phyloP scores from a whole-genome alignment of 2,888 invertebrate species.

The Tachina lurida region DNA sequence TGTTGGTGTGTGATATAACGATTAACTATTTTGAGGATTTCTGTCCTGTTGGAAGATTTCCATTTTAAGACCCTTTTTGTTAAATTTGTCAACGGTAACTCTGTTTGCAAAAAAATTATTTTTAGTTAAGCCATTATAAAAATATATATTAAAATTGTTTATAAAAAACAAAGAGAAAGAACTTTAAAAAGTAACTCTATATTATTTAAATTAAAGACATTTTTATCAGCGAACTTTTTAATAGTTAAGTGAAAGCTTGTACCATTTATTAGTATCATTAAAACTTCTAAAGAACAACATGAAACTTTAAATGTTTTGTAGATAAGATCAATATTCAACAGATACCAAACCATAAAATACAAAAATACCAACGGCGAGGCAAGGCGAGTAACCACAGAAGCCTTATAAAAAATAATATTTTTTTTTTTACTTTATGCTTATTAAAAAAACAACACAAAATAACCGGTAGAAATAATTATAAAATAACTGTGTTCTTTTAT shows the following conservation, averaged over 20 bases:
- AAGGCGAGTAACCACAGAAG: background rate
- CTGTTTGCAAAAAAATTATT: too few species aligned
- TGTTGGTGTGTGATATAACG: too few species aligned
- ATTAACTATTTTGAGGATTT: too few species aligned
- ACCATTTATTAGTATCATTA: background rate
- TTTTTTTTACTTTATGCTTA: background rate
- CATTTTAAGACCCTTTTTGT: too few species aligned
- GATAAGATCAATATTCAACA: slow-evolving; percentile 28
- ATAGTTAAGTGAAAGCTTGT: slow-evolving; percentile 31
- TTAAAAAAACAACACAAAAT: slow-evolving; percentile 29
- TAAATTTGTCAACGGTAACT: too few species aligned
- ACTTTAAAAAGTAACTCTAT: background rate
- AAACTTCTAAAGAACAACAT: slow-evolving; percentile 1
- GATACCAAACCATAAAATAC: slow-evolving; percentile 2
- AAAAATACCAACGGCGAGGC: background rate
- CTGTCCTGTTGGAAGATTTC: too few species aligned
- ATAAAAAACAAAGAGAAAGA: background rate
- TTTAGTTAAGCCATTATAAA: too few species aligned
- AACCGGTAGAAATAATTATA: slow-evolving; percentile 56
- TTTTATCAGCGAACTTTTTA: background rate
- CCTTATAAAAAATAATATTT: background rate
- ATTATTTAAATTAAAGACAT: background rate
- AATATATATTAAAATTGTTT: background rate
- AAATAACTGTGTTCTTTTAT: slow-evolving; percentile 50
- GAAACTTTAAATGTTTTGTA: background rate